These are phyloP conservation scores for Paracentrotus lividus DNA, from an alignment of 53 echinoderm and acorn worm genomes.

Conservation along the genomic window DNA sequence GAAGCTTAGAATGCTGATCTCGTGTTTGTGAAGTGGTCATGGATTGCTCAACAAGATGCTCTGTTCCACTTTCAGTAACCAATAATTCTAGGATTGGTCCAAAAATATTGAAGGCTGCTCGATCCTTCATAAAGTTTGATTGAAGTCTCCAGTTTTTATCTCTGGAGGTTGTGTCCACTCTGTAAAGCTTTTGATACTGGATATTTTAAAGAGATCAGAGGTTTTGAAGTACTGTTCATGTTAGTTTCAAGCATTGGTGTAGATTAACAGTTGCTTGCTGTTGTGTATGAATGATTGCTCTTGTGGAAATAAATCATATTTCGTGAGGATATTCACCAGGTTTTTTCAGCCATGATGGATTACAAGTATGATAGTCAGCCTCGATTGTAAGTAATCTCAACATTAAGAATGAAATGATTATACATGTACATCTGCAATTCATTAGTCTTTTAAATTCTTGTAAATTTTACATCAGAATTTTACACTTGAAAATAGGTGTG, in stretches of 20 bases:
- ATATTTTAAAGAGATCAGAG: neutral
- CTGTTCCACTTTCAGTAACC: neutral
- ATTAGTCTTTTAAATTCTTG: no score
- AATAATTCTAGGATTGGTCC: neutral
- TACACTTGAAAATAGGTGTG: no score
- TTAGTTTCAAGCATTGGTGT: neutral
- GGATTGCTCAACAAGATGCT: neutral
- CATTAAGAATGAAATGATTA: no score
- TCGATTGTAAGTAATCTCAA: neutral
- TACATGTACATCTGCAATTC: no score
- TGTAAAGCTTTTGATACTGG: neutral
- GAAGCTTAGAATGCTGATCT: neutral
- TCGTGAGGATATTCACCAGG: neutral
- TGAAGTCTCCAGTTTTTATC: neutral
- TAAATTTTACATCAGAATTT: no score
- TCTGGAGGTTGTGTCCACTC: neutral
- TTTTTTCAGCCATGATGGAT: slow-evolving; percentile 2
- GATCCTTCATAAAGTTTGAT: neutral
- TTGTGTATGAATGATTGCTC: neutral
- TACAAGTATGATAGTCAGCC: neutral
- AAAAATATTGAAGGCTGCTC: neutral
- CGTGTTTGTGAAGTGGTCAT: neutral
- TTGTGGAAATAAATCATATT: neutral
- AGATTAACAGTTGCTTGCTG: neutral
- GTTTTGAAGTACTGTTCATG: neutral